Evolutionary conservation across 2,797 vertebrate species (phyloP).

Genomic region (Notamacropus eugenii): DNA sequence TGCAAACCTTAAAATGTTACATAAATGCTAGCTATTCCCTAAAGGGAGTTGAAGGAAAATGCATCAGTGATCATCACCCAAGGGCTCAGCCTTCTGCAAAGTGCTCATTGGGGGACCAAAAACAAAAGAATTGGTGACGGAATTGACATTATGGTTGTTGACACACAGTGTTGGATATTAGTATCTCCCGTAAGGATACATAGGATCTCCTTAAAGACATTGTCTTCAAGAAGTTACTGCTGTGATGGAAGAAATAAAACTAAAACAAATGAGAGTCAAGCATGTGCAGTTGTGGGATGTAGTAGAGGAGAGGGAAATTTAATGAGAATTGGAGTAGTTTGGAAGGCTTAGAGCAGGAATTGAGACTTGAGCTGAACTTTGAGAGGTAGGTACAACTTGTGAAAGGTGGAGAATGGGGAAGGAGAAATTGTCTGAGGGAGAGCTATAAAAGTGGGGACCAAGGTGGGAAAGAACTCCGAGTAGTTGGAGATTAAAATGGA

Average conservation of each 20-base stretch:
- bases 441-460: neutral
- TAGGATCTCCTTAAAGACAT: neutral
- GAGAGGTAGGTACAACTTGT: constrained; percentile 12
- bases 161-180: neutral
- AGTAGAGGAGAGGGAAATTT: neutral
- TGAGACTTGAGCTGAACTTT: neutral
- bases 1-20: neutral
- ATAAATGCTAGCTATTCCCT: neutral
- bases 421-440: neutral
- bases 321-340: neutral
- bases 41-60: neutral
- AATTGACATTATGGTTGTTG: neutral
- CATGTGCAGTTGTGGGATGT: neutral
- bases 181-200: neutral
- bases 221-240: neutral
- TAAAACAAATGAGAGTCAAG: neutral
- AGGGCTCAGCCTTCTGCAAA: neutral
- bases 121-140: neutral
- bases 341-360: neutral
- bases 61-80: neutral
- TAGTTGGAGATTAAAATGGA: neutral
- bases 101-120: too few species aligned
- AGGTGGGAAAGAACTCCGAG: neutral
- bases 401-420: neutral
- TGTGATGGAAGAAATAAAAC: neutral